These are phyloP conservation scores for Crossaster papposus DNA, from an alignment of 53 echinoderm and acorn worm species.

Conservation along the genomic window DNA sequence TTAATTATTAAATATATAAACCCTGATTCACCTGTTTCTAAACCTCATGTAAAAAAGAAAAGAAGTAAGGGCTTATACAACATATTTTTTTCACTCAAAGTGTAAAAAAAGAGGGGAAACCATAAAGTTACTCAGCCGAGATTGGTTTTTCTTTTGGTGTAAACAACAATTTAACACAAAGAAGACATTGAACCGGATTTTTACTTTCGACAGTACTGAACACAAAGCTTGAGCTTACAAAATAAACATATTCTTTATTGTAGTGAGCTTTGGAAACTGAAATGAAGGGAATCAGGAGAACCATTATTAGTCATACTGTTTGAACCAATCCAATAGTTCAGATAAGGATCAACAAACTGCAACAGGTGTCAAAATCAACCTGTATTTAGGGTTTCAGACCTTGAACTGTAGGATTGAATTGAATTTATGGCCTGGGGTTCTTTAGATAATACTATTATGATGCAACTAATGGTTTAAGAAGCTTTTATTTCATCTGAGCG, in stretches of 20 bases:
- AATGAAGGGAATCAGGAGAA: not conserved
- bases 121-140: not conserved
- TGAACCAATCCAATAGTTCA: not conserved
- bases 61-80: not conserved
- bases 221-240: not conserved
- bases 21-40: not conserved
- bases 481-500: not conserved
- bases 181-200: not conserved
- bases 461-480: not conserved
- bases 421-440: too few relatives aligned
- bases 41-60: too few relatives aligned
- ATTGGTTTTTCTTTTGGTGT: not conserved
- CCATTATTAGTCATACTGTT: not conserved
- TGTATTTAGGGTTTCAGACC: too few relatives aligned
- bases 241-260: not conserved
- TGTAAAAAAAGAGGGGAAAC: not conserved
- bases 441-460: not conserved
- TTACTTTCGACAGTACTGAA: not conserved
- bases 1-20: not conserved
- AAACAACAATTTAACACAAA: not conserved
- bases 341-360: too few relatives aligned
- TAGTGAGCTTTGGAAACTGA: not conserved
- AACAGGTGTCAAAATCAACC: too few relatives aligned
- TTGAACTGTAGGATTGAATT: too few relatives aligned
- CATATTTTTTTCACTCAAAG: not conserved